These are phyloP conservation scores for Trachelus troglodyta DNA, from an alignment of 2,888 invertebrate genomes.

Conservation along the genomic window DNA sequence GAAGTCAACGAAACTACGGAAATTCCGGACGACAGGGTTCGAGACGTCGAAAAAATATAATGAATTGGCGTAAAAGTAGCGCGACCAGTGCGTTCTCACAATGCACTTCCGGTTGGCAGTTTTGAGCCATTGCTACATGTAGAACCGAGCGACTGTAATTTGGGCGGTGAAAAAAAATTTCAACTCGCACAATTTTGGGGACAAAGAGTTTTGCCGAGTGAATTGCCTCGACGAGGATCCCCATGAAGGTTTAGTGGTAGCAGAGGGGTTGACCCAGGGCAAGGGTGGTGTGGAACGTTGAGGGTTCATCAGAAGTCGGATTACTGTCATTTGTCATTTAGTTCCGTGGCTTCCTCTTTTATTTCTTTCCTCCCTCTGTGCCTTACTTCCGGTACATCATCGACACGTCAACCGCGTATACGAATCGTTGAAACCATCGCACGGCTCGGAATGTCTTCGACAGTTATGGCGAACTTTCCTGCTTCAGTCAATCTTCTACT, in stretches of 20 bases:
- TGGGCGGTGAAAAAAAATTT: background rate
- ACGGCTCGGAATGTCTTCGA: background rate
- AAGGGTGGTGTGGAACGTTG: background rate
- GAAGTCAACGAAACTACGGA: background rate
- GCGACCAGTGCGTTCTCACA: background rate
- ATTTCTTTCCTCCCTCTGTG: background rate
- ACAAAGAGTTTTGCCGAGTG: background rate
- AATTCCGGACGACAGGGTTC: background rate
- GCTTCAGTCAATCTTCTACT: too few species aligned
- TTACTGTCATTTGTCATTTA: background rate
- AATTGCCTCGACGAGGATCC: background rate
- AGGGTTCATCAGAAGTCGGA: background rate
- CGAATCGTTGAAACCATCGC: background rate
- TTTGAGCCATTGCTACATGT: background rate
- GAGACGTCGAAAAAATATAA: background rate
- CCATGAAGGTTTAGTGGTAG: background rate
- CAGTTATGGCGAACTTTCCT: background rate
- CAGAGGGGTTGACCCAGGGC: background rate
- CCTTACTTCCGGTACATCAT: background rate
- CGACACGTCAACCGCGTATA: background rate
- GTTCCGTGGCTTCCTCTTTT: background rate
- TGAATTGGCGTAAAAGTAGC: background rate
- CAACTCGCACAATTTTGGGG: background rate
- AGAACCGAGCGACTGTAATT: background rate
- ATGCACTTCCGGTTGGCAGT: background rate